Base-by-base conservation (phyloP, 2,113 vertebrate genomes). In the Pituophis catenifer region DNA sequence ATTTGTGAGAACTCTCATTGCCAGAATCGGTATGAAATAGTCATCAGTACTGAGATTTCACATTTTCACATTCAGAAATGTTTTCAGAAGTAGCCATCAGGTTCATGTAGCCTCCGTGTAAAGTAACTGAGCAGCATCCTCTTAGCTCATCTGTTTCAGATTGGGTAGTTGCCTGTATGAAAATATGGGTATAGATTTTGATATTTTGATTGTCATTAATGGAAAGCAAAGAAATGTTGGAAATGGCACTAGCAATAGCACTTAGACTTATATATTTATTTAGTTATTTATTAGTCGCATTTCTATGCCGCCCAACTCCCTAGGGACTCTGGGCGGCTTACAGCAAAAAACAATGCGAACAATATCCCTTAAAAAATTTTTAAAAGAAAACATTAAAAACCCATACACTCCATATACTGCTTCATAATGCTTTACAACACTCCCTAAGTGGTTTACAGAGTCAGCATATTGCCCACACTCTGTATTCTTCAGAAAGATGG, bases 21-120 rank as follows among this genome's bases (percentile, higher is more conserved):
- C 33, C 52, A 95, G 91, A 95, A 62, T 7, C 24, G 89, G 88
- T 58, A 38, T 87, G 55, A 92, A 95, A 94, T 90, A 90, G 91
- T 86, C 54, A 93, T 94, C 89, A 65, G 5, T 29, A 17, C 33
- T 0, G 1, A 89, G 48, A 52, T 38, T 33, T 92, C 50, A 70
- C 55, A 87, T 87, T 87, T 87, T 58, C 23, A 13, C 50, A 19
- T 23, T 62, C 54, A 92, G 21, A 57, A 54, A 55, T 21, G 2
- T 89, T 13, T 89, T 75, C 52, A 75, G 13, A 92, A 92, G 87
- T 53, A 55, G 12, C 59, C 9, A 19, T 57, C 52, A 3, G n/a
- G 23, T 92, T 52, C 52, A 12, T 38, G 59, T 48, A 94, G n/a
- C 86, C 70, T 94, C 24, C 50, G 1, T 0, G 9, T 58, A 86